Conservation (phyloP, 2,113 vertebrate species). For the Catharus minimus region DNA sequence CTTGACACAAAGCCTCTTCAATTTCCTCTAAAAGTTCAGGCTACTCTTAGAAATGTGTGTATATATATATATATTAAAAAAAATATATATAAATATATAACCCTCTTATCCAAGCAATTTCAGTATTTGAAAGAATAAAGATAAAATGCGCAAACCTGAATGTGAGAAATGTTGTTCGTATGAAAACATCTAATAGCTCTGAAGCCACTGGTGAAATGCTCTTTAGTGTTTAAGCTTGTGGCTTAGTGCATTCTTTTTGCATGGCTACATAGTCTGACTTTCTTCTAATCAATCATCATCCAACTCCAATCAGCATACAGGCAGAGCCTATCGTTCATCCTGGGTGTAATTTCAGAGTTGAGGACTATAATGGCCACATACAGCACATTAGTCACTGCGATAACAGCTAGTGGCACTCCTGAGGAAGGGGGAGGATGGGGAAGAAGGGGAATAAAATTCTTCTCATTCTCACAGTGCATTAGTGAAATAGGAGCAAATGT, state of each 20-base stretch:
- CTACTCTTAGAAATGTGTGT: slow-evolving; percentile 84
- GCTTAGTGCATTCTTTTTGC: slow-evolving; percentile 63
- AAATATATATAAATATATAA: slow-evolving; percentile 38
- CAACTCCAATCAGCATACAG: slow-evolving; percentile 68
- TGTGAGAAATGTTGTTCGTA: slow-evolving; percentile 79
- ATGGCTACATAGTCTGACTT: slow-evolving; percentile 54
- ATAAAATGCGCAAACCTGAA: slow-evolving; percentile 88
- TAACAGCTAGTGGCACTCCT: slow-evolving; percentile 52
- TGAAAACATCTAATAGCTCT: slow-evolving; percentile 72
- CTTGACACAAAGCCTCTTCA: slow-evolving; percentile 99
- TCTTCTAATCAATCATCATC: slow-evolving; percentile 75
- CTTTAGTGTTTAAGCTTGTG: slow-evolving; percentile 64
- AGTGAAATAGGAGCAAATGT: slow-evolving; percentile 52
- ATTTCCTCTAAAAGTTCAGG: slow-evolving; percentile 94
- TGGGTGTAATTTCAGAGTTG: slow-evolving; percentile 66
- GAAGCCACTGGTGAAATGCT: slow-evolving; percentile 64
- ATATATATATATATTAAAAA: slow-evolving; percentile 58
- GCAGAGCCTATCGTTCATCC: slow-evolving; percentile 70
- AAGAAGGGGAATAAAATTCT: slow-evolving; percentile 36
- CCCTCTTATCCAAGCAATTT: slow-evolving; percentile 92
- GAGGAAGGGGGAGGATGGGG: not conserved
- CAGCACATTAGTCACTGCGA: slow-evolving; percentile 48
- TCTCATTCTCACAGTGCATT: slow-evolving; percentile 51
- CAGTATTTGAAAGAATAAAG: slow-evolving; percentile 95
- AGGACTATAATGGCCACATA: slow-evolving; percentile 61